phyloP scores from a whole-genome alignment of 92 coral and sea anemone genomes.

The Pocillopora grandis region DNA sequence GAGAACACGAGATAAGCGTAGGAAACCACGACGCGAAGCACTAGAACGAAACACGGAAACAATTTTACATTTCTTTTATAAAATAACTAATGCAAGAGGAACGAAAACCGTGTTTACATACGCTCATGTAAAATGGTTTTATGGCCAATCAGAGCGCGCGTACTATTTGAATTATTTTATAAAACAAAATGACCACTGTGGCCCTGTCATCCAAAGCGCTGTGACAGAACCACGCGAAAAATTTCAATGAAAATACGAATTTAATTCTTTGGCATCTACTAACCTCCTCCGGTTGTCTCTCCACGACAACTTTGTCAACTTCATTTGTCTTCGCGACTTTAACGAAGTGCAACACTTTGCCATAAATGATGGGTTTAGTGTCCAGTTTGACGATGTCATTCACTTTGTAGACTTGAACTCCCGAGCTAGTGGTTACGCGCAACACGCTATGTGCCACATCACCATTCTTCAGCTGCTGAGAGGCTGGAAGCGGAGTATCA shows the following conservation, averaged over 20 bases:
- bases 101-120: too few relatives aligned
- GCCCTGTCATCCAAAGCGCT: too few relatives aligned
- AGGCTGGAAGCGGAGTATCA: conserved; percentile 55
- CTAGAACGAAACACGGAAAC: too few relatives aligned
- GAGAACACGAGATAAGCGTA: too few relatives aligned
- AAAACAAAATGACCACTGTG: too few relatives aligned
- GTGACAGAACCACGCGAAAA: too few relatives aligned
- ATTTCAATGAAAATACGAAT: not conserved
- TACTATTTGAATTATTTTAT: too few relatives aligned
- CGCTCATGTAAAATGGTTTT: too few relatives aligned
- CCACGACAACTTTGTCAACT: conserved; percentile 78
- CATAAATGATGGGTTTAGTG: conserved; percentile 79
- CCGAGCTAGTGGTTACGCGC: conserved; percentile 67
- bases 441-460: conserved; percentile 51
- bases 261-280: not conserved
- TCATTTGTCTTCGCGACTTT: conserved; percentile 71
- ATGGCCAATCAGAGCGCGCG: too few relatives aligned
- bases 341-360: conserved; percentile 70
- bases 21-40: too few relatives aligned
- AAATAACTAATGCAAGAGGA: too few relatives aligned
- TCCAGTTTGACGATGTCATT: conserved; percentile 76
- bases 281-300: conserved; percentile 85
- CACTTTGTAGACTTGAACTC: conserved; percentile 62
- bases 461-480: conserved; percentile 55
- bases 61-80: too few relatives aligned